Base-by-base conservation (phyloP, 2,888 invertebrate species). In the Nephrocerus scutellatus region DNA sequence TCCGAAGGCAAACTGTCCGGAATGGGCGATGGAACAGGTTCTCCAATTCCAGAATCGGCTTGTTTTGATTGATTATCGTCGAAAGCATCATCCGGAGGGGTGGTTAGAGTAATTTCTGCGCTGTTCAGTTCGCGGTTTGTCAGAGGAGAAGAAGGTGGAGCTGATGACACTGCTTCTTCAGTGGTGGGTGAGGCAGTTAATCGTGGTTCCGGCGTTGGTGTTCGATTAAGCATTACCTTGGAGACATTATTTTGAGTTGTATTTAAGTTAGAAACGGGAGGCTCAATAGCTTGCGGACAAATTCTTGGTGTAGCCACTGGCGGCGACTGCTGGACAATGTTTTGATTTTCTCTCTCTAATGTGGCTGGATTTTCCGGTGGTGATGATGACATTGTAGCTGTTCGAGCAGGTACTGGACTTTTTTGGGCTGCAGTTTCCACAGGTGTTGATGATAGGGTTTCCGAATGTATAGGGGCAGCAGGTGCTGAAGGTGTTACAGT, bases 1-100 rank as follows among this genome's bases (percentile, higher is more conserved):
- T 50, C 49, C 2, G 50, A 46, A 2, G 51, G 50, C 8, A 51
- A 35, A 13, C 53, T 54, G 15, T 57, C 59, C 3, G 61, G 62
- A 4, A 54, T 43, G 10, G 59, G 59, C 4, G 62, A 59, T 4
- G 57, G 61, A 7, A 54, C 49, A 0, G 56, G 57, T 24, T 65
- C 66, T 2, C 63, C 64, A 26, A 63, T 62, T 8, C 63, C 65
- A 0, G 63, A 62, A 33, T 66, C 63, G 0, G 63, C 62, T 33
- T 62, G 62, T 44, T 64, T 65, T 6, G 64, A 62, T 10, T 55
- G 49, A 4, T 55, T 51, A 39, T 61, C 64, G 19, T 60, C 58
- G 29, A 32, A 42, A 34, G 44, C 46, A 31, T 19, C 21, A 20
- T 30, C 23, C 6, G 12, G 5, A 23, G 12, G 31, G 38, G 10